Percentiles rank a stretch among this genome's conserved stretches.
phyloP scores from a whole-genome alignment of 2,113 vertebrate genomes.

The Xiphophorus couchianus region DNA sequence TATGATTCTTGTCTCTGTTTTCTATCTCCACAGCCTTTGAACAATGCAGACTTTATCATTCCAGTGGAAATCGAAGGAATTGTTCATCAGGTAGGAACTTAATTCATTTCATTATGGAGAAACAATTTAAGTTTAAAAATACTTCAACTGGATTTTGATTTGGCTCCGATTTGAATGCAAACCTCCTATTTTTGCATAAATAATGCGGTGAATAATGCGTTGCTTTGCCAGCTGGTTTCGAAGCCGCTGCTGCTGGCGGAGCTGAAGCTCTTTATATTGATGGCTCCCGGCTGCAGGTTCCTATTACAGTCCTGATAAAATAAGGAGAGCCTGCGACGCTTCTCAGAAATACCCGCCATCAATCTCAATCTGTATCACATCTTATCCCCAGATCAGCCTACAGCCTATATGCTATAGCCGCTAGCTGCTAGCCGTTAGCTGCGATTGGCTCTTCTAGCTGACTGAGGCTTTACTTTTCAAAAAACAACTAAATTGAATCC shows the following conservation, averaged over 20 bases:
- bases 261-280: constrained; percentile 64
- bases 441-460: constrained; percentile 39
- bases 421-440: constrained; percentile 28
- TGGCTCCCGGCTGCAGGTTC: constrained; percentile 74
- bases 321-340: constrained; percentile 65
- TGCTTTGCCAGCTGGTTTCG: neutral
- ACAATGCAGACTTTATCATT: constrained; percentile 94
- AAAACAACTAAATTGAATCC: neutral
- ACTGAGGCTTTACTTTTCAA: constrained; percentile 41
- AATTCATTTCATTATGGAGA: neutral
- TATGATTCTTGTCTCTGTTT: neutral
- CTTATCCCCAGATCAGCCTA: constrained; percentile 36
- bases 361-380: constrained; percentile 59
- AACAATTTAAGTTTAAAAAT: neutral
- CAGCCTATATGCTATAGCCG: constrained; percentile 45
- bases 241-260: constrained; percentile 60
- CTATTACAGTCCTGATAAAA: constrained; percentile 80
- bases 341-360: constrained; percentile 76
- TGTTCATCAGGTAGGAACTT: constrained; percentile 86
- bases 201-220: neutral
- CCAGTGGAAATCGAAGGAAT: constrained; percentile 93
- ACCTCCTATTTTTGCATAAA: neutral
- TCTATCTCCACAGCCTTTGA: constrained; percentile 83
- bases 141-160: neutral
- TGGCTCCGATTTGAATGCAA: neutral